Evolutionary conservation across 2,113 vertebrate genomes (phyloP).

Genomic region (Polyodon spathula): DNA sequence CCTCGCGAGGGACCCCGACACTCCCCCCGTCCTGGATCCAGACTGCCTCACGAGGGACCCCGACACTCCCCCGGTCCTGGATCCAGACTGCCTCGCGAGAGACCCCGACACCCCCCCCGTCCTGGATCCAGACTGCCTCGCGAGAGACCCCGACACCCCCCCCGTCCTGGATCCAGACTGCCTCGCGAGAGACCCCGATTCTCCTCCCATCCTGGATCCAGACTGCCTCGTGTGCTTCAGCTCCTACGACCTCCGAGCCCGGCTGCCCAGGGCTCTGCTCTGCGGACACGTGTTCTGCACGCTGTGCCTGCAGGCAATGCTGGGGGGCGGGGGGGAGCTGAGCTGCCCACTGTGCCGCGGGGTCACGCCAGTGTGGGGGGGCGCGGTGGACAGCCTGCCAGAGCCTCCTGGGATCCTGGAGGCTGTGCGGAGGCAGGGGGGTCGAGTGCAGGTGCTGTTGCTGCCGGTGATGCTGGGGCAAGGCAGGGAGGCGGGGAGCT

Average conservation of each 20-base stretch:
- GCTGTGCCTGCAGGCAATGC: not conserved
- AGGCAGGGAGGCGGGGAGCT: not conserved
- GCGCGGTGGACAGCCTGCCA: not conserved
- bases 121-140: too few species aligned
- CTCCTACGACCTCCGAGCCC: not conserved
- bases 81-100: too few species aligned
- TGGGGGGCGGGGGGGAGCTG: not conserved
- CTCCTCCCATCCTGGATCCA: too few species aligned
- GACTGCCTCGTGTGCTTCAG: not conserved
- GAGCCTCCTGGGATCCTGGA: not conserved
- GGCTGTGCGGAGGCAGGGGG: too few species aligned
- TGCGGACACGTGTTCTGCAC: not conserved
- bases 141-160: too few species aligned
- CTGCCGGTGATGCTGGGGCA: not conserved
- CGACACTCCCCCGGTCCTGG: too few species aligned
- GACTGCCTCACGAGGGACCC: too few species aligned
- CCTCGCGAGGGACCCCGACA: too few species aligned
- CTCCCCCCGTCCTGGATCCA: too few species aligned
- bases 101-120: too few species aligned
- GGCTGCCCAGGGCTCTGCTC: not conserved
- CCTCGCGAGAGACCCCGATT: too few species aligned
- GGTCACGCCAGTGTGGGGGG: not conserved
- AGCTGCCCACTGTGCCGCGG: not conserved
- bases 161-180: too few species aligned
- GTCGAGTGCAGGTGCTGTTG: not conserved